Evolutionary conservation across 2,797 vertebrate genomes (phyloP).

Genomic region (Melanotaenia parkinsoni): DNA sequence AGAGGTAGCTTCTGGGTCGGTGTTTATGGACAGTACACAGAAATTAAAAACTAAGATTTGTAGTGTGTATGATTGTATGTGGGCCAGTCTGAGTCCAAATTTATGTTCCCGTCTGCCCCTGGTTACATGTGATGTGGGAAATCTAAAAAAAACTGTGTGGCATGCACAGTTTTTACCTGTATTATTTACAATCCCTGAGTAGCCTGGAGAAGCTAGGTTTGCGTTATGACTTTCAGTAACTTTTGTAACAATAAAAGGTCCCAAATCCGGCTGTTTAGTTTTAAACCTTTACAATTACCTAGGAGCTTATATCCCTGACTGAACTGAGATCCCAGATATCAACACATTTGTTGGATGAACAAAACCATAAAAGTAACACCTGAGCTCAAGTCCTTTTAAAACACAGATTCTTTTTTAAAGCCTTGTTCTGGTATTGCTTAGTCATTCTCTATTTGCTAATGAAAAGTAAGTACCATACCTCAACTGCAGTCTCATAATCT

Average conservation of each 20-base stretch:
- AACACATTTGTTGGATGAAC: not conserved
- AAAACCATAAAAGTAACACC: not conserved
- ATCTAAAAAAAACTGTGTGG: no score
- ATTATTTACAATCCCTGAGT: no score
- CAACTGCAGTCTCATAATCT: slow-evolving; percentile 91
- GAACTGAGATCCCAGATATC: not conserved
- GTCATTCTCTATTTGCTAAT: not conserved
- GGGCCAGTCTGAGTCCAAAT: no score
- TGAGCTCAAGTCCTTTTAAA: not conserved
- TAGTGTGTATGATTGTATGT: no score
- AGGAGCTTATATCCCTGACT: not conserved
- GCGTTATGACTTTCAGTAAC: not conserved
- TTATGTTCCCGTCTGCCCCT: no score
- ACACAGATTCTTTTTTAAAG: not conserved
- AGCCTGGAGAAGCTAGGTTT: not conserved
- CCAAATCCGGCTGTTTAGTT: not conserved
- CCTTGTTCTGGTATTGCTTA: not conserved
- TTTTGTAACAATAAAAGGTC: not conserved
- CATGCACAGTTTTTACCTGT: no score
- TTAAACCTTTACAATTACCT: not conserved
- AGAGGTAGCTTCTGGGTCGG: no score
- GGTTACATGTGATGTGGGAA: no score
- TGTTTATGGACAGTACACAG: no score
- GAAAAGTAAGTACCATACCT: slow-evolving; percentile 81
- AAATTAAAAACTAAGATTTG: no score